These are phyloP conservation scores for Agonopterix subpropinquella DNA, from an alignment of 2,888 invertebrate genomes.

Conservation along the genomic window DNA sequence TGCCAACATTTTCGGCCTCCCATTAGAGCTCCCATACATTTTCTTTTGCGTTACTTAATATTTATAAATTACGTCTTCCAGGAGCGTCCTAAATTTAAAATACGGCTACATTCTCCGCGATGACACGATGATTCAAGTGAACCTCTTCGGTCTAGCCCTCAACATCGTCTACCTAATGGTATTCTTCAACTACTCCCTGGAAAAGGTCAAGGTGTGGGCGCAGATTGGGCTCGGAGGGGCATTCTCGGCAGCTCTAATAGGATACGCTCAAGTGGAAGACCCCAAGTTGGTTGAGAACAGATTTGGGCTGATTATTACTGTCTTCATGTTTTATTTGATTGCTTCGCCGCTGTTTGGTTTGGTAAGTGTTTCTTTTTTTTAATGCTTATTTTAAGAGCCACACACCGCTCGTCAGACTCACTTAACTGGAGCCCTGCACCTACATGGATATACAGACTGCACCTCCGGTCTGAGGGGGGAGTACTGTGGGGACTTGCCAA, in stretches of 20 bases:
- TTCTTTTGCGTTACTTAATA: no score
- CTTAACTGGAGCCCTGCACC: no score
- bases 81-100: constrained; percentile 84
- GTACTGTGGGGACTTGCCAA: no score
- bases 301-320: constrained; percentile 82
- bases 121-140: constrained; percentile 85
- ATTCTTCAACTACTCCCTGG: constrained; percentile 79
- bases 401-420: no score
- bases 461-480: no score
- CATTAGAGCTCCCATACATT: no score
- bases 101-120: constrained; percentile 85
- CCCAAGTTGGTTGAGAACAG: constrained; percentile 79
- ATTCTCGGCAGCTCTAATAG: constrained; percentile 75
- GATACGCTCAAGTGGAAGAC: constrained; percentile 81
- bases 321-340: constrained; percentile 79
- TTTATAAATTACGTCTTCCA: constrained; percentile 32
- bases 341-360: constrained; percentile 82
- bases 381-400: neutral
- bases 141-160: constrained; percentile 82
- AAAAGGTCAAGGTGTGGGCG: constrained; percentile 68
- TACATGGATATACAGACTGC: no score
- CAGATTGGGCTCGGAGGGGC: constrained; percentile 54
- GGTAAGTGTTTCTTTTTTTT: constrained; percentile 62
- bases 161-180: constrained; percentile 80
- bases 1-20: no score